Conservation (phyloP, 2,113 vertebrate species). For the Salvelinus sp. region DNA sequence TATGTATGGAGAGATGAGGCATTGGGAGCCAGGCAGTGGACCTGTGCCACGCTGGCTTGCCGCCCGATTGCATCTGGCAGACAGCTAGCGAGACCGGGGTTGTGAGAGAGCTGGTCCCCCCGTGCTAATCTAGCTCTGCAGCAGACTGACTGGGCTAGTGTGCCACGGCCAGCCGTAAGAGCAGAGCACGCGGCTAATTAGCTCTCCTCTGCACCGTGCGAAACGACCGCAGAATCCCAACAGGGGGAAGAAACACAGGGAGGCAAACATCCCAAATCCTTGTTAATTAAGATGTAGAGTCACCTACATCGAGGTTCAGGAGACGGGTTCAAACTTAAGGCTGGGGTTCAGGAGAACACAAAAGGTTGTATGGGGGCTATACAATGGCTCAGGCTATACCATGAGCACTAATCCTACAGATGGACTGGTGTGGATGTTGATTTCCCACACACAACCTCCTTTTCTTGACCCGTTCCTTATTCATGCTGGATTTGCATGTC, state of each 20-base stretch:
- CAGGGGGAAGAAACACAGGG: slow-evolving; percentile 19
- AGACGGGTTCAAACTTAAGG: slow-evolving; percentile 43
- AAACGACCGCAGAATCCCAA: slow-evolving; percentile 31
- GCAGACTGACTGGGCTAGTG: slow-evolving; percentile 23
- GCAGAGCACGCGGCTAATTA: slow-evolving; percentile 42
- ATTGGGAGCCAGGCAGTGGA: slow-evolving; percentile 42
- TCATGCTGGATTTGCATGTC: slow-evolving; percentile 73
- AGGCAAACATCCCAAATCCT: slow-evolving; percentile 29
- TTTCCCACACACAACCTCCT: slow-evolving; percentile 45
- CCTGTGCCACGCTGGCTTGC: slow-evolving; percentile 19
- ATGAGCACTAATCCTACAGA: slow-evolving; percentile 54
- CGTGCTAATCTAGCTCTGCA: slow-evolving; percentile 38
- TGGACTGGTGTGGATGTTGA: slow-evolving; percentile 33
- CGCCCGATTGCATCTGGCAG: slow-evolving; percentile 58
- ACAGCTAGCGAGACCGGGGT: slow-evolving; percentile 24
- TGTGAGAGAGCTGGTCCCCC: slow-evolving; percentile 29
- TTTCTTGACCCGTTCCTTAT: slow-evolving; percentile 37
- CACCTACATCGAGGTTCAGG: slow-evolving; percentile 45
- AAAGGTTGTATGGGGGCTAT: slow-evolving; percentile 23
- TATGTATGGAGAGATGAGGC: slow-evolving; percentile 48
- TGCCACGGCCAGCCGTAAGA: slow-evolving; percentile 18
- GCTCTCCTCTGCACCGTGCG: slow-evolving; percentile 19
- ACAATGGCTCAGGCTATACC: slow-evolving; percentile 45
- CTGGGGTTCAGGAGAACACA: slow-evolving; percentile 36
- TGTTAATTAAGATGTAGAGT: slow-evolving; percentile 57